A percentile compares a stretch with the other conserved stretches of the same genome.
These are phyloP conservation scores for Carassius gibelio DNA, from an alignment of 2,113 vertebrate species.

Conservation along the genomic window DNA sequence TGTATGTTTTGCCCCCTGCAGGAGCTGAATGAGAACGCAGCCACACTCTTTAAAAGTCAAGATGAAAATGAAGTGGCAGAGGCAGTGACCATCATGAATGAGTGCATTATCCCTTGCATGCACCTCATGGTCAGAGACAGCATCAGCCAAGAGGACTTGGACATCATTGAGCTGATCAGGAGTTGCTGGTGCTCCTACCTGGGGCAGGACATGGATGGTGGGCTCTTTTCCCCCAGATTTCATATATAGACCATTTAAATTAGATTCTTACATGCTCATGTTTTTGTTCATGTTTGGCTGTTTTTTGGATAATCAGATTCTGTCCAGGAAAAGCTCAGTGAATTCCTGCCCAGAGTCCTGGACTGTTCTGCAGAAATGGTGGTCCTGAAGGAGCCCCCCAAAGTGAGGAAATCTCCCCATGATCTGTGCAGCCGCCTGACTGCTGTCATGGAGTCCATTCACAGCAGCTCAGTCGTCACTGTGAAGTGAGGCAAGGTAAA, in stretches of 20 bases:
- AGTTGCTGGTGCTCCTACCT: slow-evolving; percentile 93
- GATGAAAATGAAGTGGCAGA: slow-evolving; percentile 83
- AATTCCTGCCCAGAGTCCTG: slow-evolving; percentile 91
- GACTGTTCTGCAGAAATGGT: slow-evolving; percentile 84
- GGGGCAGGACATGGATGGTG: slow-evolving; percentile 90
- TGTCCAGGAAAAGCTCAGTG: slow-evolving; percentile 85
- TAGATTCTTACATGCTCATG: not conserved
- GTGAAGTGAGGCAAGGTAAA: slow-evolving; percentile 75
- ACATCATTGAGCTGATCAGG: slow-evolving; percentile 87
- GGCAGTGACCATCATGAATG: slow-evolving; percentile 85
- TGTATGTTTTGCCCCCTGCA: slow-evolving; percentile 54
- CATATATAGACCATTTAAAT: not conserved
- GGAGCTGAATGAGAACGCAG: slow-evolving; percentile 88
- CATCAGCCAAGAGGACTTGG: slow-evolving; percentile 84
- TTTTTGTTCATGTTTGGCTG: not conserved
- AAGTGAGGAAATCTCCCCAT: slow-evolving; percentile 87
- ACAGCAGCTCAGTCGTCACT: slow-evolving; percentile 79
- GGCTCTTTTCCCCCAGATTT: slow-evolving; percentile 32
- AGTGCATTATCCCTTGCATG: slow-evolving; percentile 92
- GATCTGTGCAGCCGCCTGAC: slow-evolving; percentile 93
- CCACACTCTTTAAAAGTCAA: slow-evolving; percentile 81
- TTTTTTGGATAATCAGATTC: slow-evolving; percentile 71
- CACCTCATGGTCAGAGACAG: slow-evolving; percentile 85
- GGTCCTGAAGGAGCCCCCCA: slow-evolving; percentile 90
- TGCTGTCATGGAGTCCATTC: slow-evolving; percentile 94